Percentiles rank a stretch among this genome's conserved stretches.
phyloP scores from a whole-genome alignment of 2,113 vertebrate genomes.

The Ictidomys tridecemlineatus region DNA sequence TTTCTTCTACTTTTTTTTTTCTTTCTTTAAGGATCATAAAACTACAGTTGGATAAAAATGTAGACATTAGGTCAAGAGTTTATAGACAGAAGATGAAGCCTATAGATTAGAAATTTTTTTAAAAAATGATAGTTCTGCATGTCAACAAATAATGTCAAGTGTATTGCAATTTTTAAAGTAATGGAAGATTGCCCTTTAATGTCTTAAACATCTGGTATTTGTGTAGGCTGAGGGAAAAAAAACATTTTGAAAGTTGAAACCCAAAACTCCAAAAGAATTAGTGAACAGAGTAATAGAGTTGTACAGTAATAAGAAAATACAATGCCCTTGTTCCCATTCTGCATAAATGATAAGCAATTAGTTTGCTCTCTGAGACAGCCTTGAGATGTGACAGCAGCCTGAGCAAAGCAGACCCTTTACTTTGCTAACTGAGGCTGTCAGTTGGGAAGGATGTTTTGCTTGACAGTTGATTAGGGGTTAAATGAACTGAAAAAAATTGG shows the following conservation, averaged over 20 bases:
- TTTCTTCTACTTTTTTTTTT: not conserved
- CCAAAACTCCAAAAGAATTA: constrained; percentile 69
- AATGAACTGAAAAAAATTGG: constrained; percentile 87
- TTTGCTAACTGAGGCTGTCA: constrained; percentile 83
- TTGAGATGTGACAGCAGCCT: constrained; percentile 73
- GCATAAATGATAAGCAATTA: constrained; percentile 83
- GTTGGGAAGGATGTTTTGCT: constrained; percentile 84
- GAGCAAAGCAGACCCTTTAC: constrained; percentile 64
- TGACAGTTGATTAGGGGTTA: constrained; percentile 88
- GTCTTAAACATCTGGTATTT: constrained; percentile 16
- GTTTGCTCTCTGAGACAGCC: constrained; percentile 77
- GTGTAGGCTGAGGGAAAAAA: constrained; percentile 59
- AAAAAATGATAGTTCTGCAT: not conserved
- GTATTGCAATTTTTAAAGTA: constrained; percentile 32
- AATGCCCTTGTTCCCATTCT: constrained; percentile 72
- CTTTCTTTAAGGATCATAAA: not conserved
- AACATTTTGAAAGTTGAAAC: constrained; percentile 66
- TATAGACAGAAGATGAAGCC: not conserved
- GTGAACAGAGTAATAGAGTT: constrained; percentile 71
- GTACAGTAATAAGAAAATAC: constrained; percentile 80
- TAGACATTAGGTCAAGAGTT: not conserved
- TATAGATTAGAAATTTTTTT: constrained; percentile 1
- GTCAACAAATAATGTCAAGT: constrained; percentile 21
- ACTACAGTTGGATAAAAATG: not conserved
- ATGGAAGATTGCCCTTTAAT: constrained; percentile 15